Conservation (phyloP, 2,888 invertebrate species). For the Entomobrya multifasciata region DNA sequence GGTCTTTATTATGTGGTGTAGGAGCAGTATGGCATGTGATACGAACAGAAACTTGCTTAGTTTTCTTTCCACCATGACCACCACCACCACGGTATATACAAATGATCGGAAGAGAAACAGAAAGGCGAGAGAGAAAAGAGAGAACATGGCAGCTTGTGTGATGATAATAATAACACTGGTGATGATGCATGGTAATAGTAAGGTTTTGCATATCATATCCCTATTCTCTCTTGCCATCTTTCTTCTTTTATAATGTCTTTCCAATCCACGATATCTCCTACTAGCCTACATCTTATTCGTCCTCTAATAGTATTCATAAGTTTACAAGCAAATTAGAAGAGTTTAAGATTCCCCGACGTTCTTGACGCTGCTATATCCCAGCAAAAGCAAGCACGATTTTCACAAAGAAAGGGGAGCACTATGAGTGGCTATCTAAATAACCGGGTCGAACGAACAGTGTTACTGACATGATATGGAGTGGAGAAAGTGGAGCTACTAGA, state of each 20-base stretch:
- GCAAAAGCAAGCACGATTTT: neutral
- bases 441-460: neutral
- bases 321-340: constrained; percentile 56
- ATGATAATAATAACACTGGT: constrained; percentile 1
- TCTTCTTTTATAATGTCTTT: neutral
- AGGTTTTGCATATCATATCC: constrained; percentile 42
- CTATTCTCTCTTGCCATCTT: neutral
- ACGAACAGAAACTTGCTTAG: constrained; percentile 22
- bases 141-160: constrained; percentile 7
- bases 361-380: neutral
- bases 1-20: constrained; percentile 30
- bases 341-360: constrained; percentile 55
- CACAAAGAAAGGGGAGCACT: neutral
- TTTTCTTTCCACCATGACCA: constrained; percentile 7
- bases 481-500: neutral
- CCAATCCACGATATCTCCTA: neutral
- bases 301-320: constrained; percentile 11
- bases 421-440: neutral
- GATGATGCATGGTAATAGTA: neutral
- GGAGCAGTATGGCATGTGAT: constrained; percentile 13
- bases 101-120: constrained; percentile 11
- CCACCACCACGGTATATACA: neutral
- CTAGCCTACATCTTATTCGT: neutral
- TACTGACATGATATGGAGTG: neutral
- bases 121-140: neutral